Conservation (phyloP, 1,140 invertebrate species). For the Daktulosphaira vitifoliae region DNA sequence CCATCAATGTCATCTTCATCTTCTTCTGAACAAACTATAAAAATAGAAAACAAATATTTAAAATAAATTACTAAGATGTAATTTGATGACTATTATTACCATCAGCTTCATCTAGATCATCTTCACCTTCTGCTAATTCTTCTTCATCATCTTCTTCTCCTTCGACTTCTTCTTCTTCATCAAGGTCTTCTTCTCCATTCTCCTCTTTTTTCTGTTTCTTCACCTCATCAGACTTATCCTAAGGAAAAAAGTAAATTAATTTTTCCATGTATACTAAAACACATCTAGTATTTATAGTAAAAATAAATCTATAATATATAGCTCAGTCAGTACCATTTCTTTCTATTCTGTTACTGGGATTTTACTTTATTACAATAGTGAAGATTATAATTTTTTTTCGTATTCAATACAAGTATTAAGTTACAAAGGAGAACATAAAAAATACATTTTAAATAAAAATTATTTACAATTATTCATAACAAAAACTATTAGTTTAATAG, state of each 20-base stretch:
- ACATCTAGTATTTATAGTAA: too few relatives aligned
- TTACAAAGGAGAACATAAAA: too few relatives aligned
- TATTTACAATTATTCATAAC: too few relatives aligned
- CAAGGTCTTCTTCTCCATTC: conserved; percentile 24
- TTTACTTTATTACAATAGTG: too few relatives aligned
- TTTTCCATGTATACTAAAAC: too few relatives aligned
- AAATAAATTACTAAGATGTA: neutral
- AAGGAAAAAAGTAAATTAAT: neutral
- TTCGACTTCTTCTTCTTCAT: conserved; percentile 21
- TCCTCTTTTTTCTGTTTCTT: conserved; percentile 31
- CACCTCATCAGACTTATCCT: conserved; percentile 25
- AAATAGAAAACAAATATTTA: neutral
- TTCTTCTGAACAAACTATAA: conserved; percentile 17
- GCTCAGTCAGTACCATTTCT: too few relatives aligned
- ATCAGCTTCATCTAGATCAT: conserved; percentile 27
- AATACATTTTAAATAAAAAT: too few relatives aligned
- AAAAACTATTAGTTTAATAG: too few relatives aligned
- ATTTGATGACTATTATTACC: neutral
- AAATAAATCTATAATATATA: too few relatives aligned
- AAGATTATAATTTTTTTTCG: too few relatives aligned
- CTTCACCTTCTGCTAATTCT: conserved; percentile 23
- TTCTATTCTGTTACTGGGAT: too few relatives aligned
- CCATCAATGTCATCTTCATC: conserved; percentile 11
- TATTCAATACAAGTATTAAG: too few relatives aligned
- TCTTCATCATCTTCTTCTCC: conserved; percentile 27